phyloP scores from a whole-genome alignment of 2,888 invertebrate species.

The Ichneumon xanthorius region DNA sequence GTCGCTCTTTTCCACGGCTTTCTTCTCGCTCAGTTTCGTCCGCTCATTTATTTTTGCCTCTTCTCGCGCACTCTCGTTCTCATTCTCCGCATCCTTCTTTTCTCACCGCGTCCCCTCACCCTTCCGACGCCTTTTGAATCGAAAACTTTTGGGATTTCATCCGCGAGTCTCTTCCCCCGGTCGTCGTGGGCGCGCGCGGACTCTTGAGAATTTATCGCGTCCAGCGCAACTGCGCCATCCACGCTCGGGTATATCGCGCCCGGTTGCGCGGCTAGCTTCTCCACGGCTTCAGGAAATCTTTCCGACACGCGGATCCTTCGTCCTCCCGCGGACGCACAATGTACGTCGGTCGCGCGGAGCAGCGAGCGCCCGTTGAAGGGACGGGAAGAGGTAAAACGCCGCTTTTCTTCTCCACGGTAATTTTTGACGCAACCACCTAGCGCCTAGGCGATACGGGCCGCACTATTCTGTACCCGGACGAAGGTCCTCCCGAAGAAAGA shows the following conservation, averaged over 20 bases:
- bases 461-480: not conserved
- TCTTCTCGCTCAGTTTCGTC: slow-evolving; percentile 48
- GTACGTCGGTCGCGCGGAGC: slow-evolving; percentile 4
- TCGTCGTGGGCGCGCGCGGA: slow-evolving; percentile 46
- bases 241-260: slow-evolving; percentile 42
- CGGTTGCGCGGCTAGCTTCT: not conserved
- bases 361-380: not conserved
- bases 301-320: slow-evolving; percentile 34
- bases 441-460: slow-evolving; percentile 4
- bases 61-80: slow-evolving; percentile 65
- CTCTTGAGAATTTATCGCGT: slow-evolving; percentile 81
- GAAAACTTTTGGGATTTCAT: slow-evolving; percentile 80
- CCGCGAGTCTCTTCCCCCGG: slow-evolving; percentile 22
- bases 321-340: slow-evolving; percentile 16
- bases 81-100: slow-evolving; percentile 65
- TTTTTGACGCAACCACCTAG: slow-evolving; percentile 43
- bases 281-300: slow-evolving; percentile 15
- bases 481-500: slow-evolving; percentile 31
- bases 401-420: slow-evolving; percentile 53
- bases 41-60: slow-evolving; percentile 59
- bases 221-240: slow-evolving; percentile 75
- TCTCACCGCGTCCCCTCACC: slow-evolving; percentile 42
- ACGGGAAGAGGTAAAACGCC: slow-evolving; percentile 41
- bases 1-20: slow-evolving; percentile 35
- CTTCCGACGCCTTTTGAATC: slow-evolving; percentile 78